phyloP scores from a whole-genome alignment of 2,113 vertebrate genomes.

The Procavia capensis region DNA sequence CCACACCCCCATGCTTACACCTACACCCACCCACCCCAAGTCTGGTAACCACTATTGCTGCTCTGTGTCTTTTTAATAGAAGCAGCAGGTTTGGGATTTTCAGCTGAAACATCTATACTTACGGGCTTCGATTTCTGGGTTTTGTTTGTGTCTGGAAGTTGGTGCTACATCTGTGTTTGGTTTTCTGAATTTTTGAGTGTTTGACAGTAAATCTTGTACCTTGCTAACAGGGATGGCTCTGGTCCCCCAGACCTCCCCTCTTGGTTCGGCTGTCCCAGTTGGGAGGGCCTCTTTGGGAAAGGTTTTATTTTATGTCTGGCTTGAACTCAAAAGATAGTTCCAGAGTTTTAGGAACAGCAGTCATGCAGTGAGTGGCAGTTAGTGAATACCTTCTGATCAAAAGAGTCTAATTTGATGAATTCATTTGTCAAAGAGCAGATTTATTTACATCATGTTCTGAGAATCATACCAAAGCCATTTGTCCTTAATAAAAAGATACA shows the following conservation, averaged over 20 bases:
- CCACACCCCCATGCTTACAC: too few relatives aligned
- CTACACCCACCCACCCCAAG: too few relatives aligned
- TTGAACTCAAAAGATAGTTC: slow-evolving; percentile 4
- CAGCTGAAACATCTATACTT: not conserved
- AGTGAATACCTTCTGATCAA: slow-evolving; percentile 61
- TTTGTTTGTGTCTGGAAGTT: not conserved
- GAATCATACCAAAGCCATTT: slow-evolving; percentile 77
- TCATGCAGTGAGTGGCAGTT: not conserved
- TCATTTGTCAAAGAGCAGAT: slow-evolving; percentile 81
- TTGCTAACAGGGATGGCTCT: not conserved
- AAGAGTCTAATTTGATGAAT: slow-evolving; percentile 73
- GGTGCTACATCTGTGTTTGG: not conserved
- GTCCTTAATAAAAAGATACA: slow-evolving; percentile 78
- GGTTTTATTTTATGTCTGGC: not conserved
- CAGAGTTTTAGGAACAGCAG: slow-evolving; percentile 4
- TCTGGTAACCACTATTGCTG: rapidly evolving
- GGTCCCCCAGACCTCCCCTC: not conserved
- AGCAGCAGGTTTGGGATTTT: not conserved
- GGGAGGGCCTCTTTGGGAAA: not conserved
- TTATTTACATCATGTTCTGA: slow-evolving; percentile 70
- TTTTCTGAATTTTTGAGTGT: not conserved
- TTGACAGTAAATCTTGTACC: not conserved
- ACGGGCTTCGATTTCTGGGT: not conserved
- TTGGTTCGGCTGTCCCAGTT: not conserved
- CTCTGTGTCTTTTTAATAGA: not conserved